Percentiles rank a stretch among this genome's conserved stretches.
Conservation (phyloP, 2,888 invertebrate species). For the Lasius platythorax region DNA sequence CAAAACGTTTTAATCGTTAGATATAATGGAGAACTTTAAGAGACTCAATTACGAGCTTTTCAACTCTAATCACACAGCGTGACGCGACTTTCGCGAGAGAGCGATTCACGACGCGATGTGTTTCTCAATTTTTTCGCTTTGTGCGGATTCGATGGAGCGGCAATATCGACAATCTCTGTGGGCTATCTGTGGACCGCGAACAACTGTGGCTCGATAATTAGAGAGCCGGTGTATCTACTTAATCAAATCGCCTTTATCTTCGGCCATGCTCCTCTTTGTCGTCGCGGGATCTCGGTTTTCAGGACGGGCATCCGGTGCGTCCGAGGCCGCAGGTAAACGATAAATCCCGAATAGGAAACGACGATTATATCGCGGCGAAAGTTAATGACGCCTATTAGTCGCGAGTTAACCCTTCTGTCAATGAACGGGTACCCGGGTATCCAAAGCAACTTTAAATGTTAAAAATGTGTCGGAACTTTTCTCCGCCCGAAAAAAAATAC, state of each 20-base stretch:
- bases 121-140: constrained; percentile 54
- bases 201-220: constrained; percentile 51
- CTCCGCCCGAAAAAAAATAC: no score
- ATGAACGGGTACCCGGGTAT: no score
- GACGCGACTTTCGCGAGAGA: constrained; percentile 19
- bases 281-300: constrained; percentile 44
- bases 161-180: constrained; percentile 31
- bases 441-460: no score
- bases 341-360: constrained; percentile 55
- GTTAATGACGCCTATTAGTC: constrained; percentile 74
- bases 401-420: constrained; percentile 26
- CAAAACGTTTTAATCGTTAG: background rate
- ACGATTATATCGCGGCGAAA: constrained; percentile 71
- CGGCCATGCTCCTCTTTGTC: constrained; percentile 18
- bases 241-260: constrained; percentile 35
- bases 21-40: constrained; percentile 6
- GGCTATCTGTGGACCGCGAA: constrained; percentile 11
- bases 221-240: constrained; percentile 38
- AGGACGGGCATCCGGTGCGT: constrained; percentile 29
- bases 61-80: constrained; percentile 20
- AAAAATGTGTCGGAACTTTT: no score
- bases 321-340: constrained; percentile 61
- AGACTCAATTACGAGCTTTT: constrained; percentile 36
- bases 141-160: constrained; percentile 45
- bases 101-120: background rate